Percentiles rank a stretch among this genome's conserved stretches.
Conservation (phyloP, 1,140 invertebrate species). For the Calliphora vicina region DNA sequence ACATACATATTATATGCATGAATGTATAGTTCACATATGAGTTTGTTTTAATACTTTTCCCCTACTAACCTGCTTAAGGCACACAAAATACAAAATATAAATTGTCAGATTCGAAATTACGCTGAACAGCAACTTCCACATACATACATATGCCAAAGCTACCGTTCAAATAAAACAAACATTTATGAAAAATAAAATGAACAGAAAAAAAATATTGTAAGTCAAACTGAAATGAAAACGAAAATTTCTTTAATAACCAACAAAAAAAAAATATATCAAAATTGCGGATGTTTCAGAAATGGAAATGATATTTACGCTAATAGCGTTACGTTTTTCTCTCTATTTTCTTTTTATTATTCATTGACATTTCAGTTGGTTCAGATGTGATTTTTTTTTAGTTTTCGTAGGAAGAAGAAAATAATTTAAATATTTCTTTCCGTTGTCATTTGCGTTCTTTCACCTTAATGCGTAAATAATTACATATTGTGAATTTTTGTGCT, state of each 20-base stretch:
- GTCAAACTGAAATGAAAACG: not conserved
- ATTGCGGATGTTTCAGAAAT: not conserved
- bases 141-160: not conserved
- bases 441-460: not conserved
- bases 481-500: not conserved
- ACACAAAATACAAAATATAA: not conserved
- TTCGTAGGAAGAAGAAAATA: not conserved
- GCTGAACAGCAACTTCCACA: not conserved
- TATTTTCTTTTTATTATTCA: not conserved
- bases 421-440: not conserved
- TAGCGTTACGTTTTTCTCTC: not conserved
- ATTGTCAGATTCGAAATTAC: not conserved
- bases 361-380: not conserved
- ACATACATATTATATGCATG: not conserved
- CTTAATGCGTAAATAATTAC: not conserved
- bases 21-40: not conserved
- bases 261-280: not conserved
- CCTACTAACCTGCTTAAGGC: not conserved
- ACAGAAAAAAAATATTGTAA: too few relatives aligned
- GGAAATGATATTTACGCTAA: conserved; percentile 1
- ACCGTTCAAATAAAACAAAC: not conserved
- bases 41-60: not conserved
- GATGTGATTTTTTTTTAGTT: not conserved
- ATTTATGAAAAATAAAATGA: not conserved
- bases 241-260: not conserved